Percentiles rank a stretch among this genome's conserved stretches.
Evolutionary conservation across 2,888 invertebrate genomes (phyloP).

Genomic region (Heliconius ethilla): DNA sequence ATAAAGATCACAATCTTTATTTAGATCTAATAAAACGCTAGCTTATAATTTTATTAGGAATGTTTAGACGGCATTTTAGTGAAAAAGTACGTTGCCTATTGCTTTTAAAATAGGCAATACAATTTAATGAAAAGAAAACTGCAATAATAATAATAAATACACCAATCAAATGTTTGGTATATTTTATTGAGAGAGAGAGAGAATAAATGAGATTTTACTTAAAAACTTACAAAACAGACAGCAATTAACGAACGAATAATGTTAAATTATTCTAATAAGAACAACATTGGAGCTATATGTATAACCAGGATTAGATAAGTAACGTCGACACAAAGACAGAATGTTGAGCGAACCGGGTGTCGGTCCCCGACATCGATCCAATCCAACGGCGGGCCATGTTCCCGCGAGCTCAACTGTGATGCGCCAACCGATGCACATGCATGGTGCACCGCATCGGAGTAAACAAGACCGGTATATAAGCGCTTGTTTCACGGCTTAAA

Average conservation of each 20-base stretch:
- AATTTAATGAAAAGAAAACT: neutral
- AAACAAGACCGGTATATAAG: conserved; percentile 50
- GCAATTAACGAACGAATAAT: neutral
- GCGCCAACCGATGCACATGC: conserved; percentile 79
- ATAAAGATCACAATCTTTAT: too few species aligned
- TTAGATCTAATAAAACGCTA: too few species aligned
- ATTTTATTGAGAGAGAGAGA: too few species aligned
- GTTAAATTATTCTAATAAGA: neutral
- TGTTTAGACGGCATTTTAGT: too few species aligned
- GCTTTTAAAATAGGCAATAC: neutral
- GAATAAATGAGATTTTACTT: too few species aligned
- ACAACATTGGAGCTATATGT: neutral
- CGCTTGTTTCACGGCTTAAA: conserved; percentile 47
- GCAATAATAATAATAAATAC: neutral
- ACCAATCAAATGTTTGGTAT: too few species aligned
- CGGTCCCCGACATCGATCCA: conserved; percentile 75
- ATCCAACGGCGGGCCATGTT: conserved; percentile 47
- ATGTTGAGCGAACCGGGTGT: conserved; percentile 54
- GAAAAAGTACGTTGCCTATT: neutral
- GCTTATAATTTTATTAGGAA: too few species aligned
- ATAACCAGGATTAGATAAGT: conserved; percentile 11
- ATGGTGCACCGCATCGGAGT: conserved; percentile 54
- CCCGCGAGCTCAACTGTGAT: conserved; percentile 77
- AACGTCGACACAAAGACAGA: conserved; percentile 42
- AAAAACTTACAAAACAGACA: neutral